Base-by-base conservation (phyloP, 1,140 invertebrate species). In the Drosophila repletoides region DNA sequence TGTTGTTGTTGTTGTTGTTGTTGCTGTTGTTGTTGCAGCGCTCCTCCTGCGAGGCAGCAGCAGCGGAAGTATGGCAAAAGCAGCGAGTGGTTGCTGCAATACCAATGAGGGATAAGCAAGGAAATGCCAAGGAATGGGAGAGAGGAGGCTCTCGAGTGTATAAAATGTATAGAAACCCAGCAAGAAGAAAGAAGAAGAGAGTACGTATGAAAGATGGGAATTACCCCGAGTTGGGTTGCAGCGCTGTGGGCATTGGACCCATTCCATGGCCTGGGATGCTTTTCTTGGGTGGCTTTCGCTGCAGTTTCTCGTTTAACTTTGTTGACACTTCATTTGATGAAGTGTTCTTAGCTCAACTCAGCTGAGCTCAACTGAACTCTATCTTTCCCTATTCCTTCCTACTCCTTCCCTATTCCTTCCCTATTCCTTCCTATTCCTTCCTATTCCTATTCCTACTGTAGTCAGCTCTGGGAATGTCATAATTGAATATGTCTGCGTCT, bases 261-360 rank as follows among this genome's bases (percentile, higher is more conserved):
- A n/a, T n/a, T n/a, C n/a, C n/a, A n/a, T n/a, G n/a, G n/a, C n/a
- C n/a, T n/a, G n/a, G n/a, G n/a, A n/a, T n/a, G n/a, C n/a, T n/a
- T n/a, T 52, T 63, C 67, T 17, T 24, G 28, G 45, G 43, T 26
- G 40, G 61, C 61, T 67, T 67, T 61, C 38, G 74, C 55, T 72
- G 69, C 74, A 77, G 68, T 77, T 77, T 77, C 74, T 77, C 74
- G 74, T 77, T 77, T 77, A 77, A 77, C 74, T 77, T 77, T 77
- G 74, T 77, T 77, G 74, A 77, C 74, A 77, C 74, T 77, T 77
- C 63, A 69, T 77, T 77, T 77, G 74, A 77, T 77, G 74, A 77
- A 77, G 68, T 77, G 69, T 71, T 31, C 74, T 52, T 55, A 31
- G 49, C 64, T 46, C 28, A 34, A 19, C 40, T 66, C n/a, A n/a